These are phyloP conservation scores for Seriola dumerili DNA, from an alignment of 2,113 vertebrate species.

Conservation along the genomic window DNA sequence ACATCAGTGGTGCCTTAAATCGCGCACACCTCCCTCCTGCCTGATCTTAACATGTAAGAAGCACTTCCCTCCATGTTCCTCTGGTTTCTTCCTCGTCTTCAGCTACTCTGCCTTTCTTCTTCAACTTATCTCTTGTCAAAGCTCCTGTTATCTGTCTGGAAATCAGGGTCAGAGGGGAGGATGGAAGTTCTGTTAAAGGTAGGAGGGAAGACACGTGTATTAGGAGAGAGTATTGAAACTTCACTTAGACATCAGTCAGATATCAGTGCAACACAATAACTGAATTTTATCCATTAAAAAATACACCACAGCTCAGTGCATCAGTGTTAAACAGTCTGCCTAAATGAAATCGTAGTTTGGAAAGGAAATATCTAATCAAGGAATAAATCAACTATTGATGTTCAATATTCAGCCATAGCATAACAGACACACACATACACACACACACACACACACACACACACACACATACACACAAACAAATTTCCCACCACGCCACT, in stretches of 20 bases:
- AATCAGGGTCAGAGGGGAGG: not conserved
- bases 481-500: not conserved
- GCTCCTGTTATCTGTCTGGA: not conserved
- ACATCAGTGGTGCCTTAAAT: slow-evolving; percentile 37
- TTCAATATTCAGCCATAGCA: not conserved
- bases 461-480: not conserved
- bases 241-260: not conserved
- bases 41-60: slow-evolving; percentile 15
- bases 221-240: not conserved
- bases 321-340: not conserved
- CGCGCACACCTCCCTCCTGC: not conserved
- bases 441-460: too few species aligned
- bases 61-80: not conserved
- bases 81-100: not conserved
- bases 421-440: too few species aligned
- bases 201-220: not conserved
- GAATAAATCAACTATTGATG: not conserved
- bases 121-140: not conserved
- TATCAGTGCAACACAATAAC: not conserved
- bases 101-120: slow-evolving; percentile 11
- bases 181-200: not conserved
- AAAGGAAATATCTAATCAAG: not conserved
- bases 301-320: not conserved
- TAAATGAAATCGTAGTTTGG: not conserved
- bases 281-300: not conserved